Evolutionary conservation across 2,888 invertebrate genomes (phyloP).

Genomic region (Agrochola litura): DNA sequence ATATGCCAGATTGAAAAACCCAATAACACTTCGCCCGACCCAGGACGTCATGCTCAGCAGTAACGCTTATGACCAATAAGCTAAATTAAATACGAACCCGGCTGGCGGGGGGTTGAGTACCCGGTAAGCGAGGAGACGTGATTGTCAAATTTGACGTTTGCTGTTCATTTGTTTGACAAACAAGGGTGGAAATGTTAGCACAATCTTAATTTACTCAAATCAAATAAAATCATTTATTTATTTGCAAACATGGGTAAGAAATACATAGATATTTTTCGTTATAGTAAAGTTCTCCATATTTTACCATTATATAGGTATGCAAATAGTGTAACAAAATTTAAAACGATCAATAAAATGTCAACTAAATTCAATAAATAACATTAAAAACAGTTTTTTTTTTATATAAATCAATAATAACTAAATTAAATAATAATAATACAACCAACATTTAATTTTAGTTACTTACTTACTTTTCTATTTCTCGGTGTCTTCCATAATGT

Average conservation of each 20-base stretch:
- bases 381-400: too few species aligned
- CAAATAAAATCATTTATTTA: too few species aligned
- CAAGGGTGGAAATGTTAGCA: conserved; percentile 26
- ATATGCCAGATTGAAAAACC: neutral
- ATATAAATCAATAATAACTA: too few species aligned
- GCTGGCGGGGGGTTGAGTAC: conserved; percentile 16
- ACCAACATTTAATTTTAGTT: too few species aligned
- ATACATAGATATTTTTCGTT: too few species aligned
- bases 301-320: too few species aligned
- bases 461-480: conserved; percentile 1
- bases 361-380: too few species aligned
- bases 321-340: too few species aligned
- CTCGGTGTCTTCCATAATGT: neutral
- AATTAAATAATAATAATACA: too few species aligned
- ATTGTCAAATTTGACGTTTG: conserved; percentile 42
- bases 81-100: conserved; percentile 33
- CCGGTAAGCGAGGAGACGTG: conserved; percentile 26
- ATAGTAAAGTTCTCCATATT: too few species aligned
- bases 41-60: neutral
- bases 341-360: too few species aligned
- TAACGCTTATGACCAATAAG: neutral
- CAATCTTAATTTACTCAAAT: conserved; percentile 8
- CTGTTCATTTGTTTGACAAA: conserved; percentile 46
- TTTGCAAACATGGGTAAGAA: too few species aligned
- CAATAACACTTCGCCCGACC: neutral